Base-by-base conservation (phyloP, 1,140 invertebrate species). In the Trachymyrmex septentrionalis region DNA sequence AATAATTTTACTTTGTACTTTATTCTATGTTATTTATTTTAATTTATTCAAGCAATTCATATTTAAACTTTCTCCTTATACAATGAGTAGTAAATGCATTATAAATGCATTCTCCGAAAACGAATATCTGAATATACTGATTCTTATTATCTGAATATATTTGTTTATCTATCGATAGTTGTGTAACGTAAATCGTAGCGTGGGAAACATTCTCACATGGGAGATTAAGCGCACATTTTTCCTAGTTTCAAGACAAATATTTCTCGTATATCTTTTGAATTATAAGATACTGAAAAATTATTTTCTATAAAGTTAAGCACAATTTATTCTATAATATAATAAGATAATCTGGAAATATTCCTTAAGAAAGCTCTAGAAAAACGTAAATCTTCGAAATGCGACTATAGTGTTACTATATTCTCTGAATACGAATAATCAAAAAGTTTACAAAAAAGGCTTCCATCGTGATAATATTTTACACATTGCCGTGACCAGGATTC, bases 401-500 rank as follows among this genome's bases (percentile, higher is more conserved):
- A 3, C 19, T 38, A 64, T 30, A 64, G 9, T 21, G 3, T 27
- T 0, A 34, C 16, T 34, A 64, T 30, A 24, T 64, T 78, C 34
- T 50, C 5, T 21, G 72, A 12, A 38, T 24, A 69, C 34, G 1
- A 85, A 38, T 44, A 63, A 30, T 73, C 24, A 76, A 78, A 88
- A 77, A 72, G 24, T 24, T 59, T 9, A 14, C 90, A 93, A 93
- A 93, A 91, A 89, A 91, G 85, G 24, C 87, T 93, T 90, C 91
- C 86, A 85, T 93, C 93, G 93, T 94, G 92, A 94, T 89, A 94
- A 94, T 94, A 92, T 86, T 57, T 66, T 53, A 12, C 53, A 85
- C 95, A 96, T 96, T 98, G 97, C 97, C 97, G 97, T 98, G 97
- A 98, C 97, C 97, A 98, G 97, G 97, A 98, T 98, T 98, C 97